These are phyloP conservation scores for Sarcophaga carnaria DNA, from an alignment of 2,888 invertebrate species.

Conservation along the genomic window DNA sequence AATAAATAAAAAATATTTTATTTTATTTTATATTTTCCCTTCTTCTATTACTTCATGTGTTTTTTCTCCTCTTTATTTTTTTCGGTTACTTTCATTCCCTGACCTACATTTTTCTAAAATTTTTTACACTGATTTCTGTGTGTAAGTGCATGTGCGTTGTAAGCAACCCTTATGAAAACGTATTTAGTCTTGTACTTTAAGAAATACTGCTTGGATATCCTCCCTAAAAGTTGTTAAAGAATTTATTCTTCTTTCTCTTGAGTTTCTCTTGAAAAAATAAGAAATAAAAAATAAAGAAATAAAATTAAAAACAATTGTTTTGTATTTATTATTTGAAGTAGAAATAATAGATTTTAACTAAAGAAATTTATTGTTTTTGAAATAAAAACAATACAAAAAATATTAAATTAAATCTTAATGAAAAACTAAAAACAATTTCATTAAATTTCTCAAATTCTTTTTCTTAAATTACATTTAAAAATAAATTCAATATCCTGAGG, in stretches of 20 bases:
- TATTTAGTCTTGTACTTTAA: background rate
- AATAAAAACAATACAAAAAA: background rate
- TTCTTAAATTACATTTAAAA: background rate
- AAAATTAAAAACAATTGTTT: constrained; percentile 6
- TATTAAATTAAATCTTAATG: background rate
- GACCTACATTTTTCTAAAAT: background rate
- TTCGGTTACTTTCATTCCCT: too few species aligned
- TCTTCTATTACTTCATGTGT: too few species aligned
- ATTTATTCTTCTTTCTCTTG: background rate
- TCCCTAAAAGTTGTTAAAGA: background rate
- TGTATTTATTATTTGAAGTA: constrained; percentile 18
- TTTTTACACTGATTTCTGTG: background rate
- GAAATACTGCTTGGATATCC: background rate
- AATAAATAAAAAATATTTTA: background rate
- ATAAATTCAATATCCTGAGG: background rate
- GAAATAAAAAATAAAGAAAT: background rate
- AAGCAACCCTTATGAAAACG: background rate
- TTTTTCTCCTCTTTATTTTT: too few species aligned
- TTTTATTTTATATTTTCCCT: too few species aligned
- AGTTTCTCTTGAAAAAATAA: background rate
- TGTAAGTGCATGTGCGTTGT: background rate
- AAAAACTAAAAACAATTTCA: background rate
- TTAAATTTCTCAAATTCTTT: background rate
- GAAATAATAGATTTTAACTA: background rate
- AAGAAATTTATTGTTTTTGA: background rate